A percentile compares a stretch with the other conserved stretches of the same genome.
These are phyloP conservation scores for Papilio helenus DNA, from an alignment of 1,140 invertebrate genomes.

Conservation along the genomic window DNA sequence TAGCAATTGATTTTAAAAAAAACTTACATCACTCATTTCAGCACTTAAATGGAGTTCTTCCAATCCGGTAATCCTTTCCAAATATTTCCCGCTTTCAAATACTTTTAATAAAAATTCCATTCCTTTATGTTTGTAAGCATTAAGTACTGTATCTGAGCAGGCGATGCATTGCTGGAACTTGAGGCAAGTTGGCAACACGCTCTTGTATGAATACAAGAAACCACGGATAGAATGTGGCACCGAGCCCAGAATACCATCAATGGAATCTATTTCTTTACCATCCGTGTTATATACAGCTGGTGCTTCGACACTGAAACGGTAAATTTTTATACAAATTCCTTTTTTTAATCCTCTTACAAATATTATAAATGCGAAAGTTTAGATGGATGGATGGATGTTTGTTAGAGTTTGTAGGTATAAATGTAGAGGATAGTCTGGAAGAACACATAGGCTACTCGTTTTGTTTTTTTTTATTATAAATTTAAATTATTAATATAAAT, in stretches of 20 bases:
- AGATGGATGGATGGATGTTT: too few relatives aligned
- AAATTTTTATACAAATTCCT: too few relatives aligned
- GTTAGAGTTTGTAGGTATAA: too few relatives aligned
- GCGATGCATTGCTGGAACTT: conserved; percentile 96
- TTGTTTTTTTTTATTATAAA: too few relatives aligned
- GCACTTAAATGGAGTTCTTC: conserved; percentile 88
- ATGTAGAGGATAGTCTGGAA: too few relatives aligned
- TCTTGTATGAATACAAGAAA: conserved; percentile 92
- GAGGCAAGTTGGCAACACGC: conserved; percentile 91
- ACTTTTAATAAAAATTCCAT: conserved; percentile 92
- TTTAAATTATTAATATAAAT: too few relatives aligned
- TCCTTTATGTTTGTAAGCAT: conserved; percentile 86
- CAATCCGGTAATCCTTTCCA: conserved; percentile 95
- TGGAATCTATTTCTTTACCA: conserved; percentile 65
- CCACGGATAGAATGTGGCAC: conserved; percentile 97
- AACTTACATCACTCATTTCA: conserved; percentile 86
- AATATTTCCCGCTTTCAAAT: conserved; percentile 92
- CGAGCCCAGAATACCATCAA: conserved; percentile 90
- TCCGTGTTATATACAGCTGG: conserved; percentile 84
- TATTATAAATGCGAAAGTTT: not conserved
- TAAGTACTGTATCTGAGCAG: conserved; percentile 89
- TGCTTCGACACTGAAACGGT: conserved; percentile 83
- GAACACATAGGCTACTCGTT: too few relatives aligned
- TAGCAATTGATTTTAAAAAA: too few relatives aligned
- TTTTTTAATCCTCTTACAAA: too few relatives aligned